phyloP scores from a whole-genome alignment of 2,113 vertebrate species.

The Bubo scandiacus region DNA sequence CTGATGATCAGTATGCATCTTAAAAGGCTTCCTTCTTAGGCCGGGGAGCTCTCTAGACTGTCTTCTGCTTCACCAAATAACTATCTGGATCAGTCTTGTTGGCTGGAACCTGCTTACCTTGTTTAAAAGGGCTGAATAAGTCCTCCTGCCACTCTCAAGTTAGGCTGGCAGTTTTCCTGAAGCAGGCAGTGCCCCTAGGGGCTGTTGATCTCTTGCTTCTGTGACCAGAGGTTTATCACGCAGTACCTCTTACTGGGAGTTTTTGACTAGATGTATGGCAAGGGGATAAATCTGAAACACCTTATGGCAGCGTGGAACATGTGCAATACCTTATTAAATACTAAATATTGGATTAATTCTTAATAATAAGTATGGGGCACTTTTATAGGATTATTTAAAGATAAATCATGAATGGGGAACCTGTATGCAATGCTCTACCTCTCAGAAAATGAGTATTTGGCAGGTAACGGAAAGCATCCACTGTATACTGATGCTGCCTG shows the following conservation, averaged over 20 bases:
- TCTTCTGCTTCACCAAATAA: neutral
- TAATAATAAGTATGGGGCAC: neutral
- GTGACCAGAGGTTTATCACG: neutral
- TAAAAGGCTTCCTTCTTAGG: neutral
- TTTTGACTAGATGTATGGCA: neutral
- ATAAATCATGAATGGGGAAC: neutral
- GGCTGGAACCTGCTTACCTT: neutral
- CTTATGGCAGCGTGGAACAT: fast-evolving
- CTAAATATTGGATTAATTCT: neutral
- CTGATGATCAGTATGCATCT: neutral
- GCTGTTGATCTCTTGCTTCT: neutral
- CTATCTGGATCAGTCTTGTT: neutral
- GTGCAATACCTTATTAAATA: neutral
- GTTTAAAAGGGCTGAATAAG: neutral
- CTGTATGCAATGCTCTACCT: neutral
- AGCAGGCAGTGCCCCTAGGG: neutral
- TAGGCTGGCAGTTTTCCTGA: neutral
- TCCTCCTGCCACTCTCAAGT: neutral
- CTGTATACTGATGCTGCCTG: neutral
- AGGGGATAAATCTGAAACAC: neutral
- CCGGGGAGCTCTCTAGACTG: neutral
- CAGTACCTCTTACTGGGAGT: no score
- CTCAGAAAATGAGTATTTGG: neutral
- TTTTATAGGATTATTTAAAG: neutral
- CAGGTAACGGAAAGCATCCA: neutral